These are phyloP conservation scores for Poecilobothrus nobilitatus DNA, from an alignment of 2,888 invertebrate genomes.

Conservation along the genomic window DNA sequence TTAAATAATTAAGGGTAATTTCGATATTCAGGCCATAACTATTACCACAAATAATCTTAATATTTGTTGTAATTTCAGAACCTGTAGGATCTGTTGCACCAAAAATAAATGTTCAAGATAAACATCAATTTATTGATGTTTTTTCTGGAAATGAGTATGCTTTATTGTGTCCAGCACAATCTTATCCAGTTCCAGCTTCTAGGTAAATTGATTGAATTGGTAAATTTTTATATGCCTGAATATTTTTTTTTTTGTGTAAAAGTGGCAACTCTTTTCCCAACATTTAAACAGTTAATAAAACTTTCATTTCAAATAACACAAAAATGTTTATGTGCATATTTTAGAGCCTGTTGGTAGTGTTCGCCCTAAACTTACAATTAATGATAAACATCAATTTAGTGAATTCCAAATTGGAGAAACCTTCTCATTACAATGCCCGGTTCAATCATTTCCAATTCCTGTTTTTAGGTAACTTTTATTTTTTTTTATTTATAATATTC, in stretches of 20 bases:
- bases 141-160: constrained; percentile 32
- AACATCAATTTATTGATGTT: constrained; percentile 36
- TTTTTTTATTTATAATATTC: background rate
- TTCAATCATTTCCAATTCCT: constrained; percentile 56
- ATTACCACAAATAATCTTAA: background rate
- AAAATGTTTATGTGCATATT: too few relatives aligned
- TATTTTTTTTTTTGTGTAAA: too few relatives aligned
- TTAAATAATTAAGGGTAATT: constrained; percentile 10
- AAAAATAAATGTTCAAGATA: constrained; percentile 49
- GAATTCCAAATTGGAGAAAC: constrained; percentile 39
- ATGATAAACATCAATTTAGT: constrained; percentile 45
- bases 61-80: constrained; percentile 31
- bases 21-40: background rate
- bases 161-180: constrained; percentile 55
- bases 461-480: constrained; percentile 28
- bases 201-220: constrained; percentile 41
- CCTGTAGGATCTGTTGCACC: constrained; percentile 50
- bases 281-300: too few relatives aligned
- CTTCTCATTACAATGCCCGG: constrained; percentile 58
- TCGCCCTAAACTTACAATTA: constrained; percentile 53
- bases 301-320: too few relatives aligned
- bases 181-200: constrained; percentile 57
- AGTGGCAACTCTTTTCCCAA: too few relatives aligned
- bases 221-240: too few relatives aligned
- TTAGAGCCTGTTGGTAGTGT: constrained; percentile 52